Evolutionary conservation across 1,140 invertebrate species (phyloP), one percentile per base, ranked within the genome.

Genomic region (Zaprionus lachaisei): DNA sequence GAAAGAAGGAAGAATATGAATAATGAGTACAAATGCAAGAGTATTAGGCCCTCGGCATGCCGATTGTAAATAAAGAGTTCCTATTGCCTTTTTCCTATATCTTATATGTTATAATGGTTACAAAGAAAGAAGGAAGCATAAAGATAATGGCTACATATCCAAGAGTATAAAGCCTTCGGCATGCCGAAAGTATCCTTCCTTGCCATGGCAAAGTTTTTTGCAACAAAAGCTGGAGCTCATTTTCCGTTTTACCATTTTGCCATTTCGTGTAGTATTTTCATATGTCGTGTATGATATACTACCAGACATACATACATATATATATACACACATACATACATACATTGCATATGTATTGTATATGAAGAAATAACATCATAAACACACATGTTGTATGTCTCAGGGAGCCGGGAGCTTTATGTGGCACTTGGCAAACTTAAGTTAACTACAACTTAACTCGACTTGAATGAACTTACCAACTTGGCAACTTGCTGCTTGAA

Each of bases 341-440:
- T 14, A 20, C 31, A 12, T 58, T 31, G 28, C 28, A 31, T 9
- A 31, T 26, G 26, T 31, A 7, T 17, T 17, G 9, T 54, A 41
- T 20, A 24, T 38, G 20, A 5, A n/a, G 41, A 44, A 7, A 17
- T 7, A 47, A 17, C 41, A 51, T 51, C 5, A 9, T 51, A 51
- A 6, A 54, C 15, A n/a, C 15, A 28, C 22, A 26, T 56, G 47
- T 57, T 71, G 51, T 41, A 28, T 31, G 26, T 15, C 12, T 49
- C 6, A 17, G 28, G 7, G 31, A 37, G 37, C n/a, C n/a, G 54
- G 24, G 54, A 56, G 31, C 72, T 74, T 74, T 62, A 69, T 70
- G 72, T 51, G 67, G 31, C 58, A 38, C 20, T 26, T 58, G 47
- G 60, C 62, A 49, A 57, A 63, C 54, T 70, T 63, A 38, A 38